phyloP scores from a whole-genome alignment of 1,140 invertebrate genomes.

The Pachypsylla venusta region DNA sequence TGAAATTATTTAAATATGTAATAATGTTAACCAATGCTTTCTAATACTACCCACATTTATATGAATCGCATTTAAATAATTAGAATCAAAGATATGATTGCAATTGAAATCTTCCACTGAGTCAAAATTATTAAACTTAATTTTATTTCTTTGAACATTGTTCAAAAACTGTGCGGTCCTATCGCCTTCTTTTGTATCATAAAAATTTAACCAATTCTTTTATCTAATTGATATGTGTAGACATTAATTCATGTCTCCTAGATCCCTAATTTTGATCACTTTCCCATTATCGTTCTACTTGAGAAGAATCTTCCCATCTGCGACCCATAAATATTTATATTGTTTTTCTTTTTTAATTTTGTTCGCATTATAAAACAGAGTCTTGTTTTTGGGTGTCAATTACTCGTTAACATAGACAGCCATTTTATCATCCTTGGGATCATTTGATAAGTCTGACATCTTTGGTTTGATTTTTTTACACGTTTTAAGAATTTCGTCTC shows the following conservation, averaged over 20 bases:
- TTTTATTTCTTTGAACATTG: neutral
- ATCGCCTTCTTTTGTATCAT: too few relatives aligned
- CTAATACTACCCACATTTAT: neutral
- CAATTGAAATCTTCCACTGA: neutral
- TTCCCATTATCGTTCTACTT: neutral
- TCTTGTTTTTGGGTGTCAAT: neutral
- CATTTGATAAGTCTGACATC: neutral
- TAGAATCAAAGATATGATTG: neutral
- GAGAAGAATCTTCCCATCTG: neutral
- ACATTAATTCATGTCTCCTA: neutral
- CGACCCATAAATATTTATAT: neutral
- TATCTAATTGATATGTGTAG: too few relatives aligned
- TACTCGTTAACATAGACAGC: neutral
- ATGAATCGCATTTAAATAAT: neutral
- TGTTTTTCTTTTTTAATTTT: neutral
- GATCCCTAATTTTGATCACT: neutral
- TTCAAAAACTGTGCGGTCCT: neutral
- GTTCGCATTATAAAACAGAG: neutral
- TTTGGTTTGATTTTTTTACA: neutral
- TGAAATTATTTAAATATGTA: neutral
- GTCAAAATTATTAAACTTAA: conserved; percentile 11
- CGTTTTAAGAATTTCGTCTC: neutral
- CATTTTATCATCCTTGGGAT: neutral
- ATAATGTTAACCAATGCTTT: neutral
- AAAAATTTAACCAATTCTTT: too few relatives aligned